phyloP scores from a whole-genome alignment of 2,113 vertebrate species.

The Gallinago media region DNA sequence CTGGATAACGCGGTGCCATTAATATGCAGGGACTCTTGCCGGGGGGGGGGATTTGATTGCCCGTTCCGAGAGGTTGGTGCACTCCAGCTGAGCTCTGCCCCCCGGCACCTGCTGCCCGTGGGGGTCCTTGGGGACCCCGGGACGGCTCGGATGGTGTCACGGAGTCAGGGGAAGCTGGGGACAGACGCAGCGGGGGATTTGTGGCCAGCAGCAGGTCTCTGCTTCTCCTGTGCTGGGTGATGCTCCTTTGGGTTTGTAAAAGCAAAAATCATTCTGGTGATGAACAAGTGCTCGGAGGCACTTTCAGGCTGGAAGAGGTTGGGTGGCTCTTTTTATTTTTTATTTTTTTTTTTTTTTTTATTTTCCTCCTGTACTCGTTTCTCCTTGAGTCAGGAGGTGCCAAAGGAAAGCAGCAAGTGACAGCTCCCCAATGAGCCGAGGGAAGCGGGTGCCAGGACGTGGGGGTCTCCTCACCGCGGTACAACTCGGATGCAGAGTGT shows the following conservation, averaged over 20 bases:
- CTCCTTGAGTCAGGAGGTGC: neutral
- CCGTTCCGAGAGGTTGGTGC: neutral
- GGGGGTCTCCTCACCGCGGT: neutral
- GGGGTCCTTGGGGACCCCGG: neutral
- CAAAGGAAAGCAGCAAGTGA: neutral
- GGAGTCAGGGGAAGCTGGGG: neutral
- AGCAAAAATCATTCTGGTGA: neutral
- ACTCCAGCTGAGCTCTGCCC: neutral
- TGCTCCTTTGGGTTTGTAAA: neutral
- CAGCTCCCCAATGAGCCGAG: neutral
- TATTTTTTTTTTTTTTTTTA: neutral
- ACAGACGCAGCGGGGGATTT: neutral
- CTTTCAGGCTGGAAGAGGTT: neutral
- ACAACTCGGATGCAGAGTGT: rapidly evolving
- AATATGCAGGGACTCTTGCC: conserved; percentile 33
- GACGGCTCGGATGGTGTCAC: neutral
- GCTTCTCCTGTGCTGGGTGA: neutral
- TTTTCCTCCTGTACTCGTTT: neutral
- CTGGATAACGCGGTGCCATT: neutral
- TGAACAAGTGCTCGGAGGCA: rapidly evolving
- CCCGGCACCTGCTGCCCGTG: neutral
- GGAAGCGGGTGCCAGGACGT: rapidly evolving
- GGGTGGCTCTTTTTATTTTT: neutral
- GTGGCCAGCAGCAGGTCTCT: neutral
- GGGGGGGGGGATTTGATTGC: neutral